Percentiles rank a stretch among this genome's conserved stretches.
Conservation (phyloP, 1,140 invertebrate species). For the Drosophila sp. region DNA sequence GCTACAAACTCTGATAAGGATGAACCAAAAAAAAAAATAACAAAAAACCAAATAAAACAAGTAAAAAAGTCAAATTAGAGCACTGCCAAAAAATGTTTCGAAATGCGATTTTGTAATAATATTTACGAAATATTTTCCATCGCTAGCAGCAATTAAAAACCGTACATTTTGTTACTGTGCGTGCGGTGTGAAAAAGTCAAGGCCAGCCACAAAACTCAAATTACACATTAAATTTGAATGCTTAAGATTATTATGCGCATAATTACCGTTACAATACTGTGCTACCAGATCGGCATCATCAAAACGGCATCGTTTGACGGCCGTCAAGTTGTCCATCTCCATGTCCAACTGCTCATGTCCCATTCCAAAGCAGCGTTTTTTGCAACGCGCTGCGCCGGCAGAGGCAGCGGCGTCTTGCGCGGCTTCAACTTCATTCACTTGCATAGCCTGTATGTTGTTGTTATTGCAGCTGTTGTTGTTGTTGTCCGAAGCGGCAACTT, state of each 20-base stretch:
- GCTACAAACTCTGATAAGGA: conserved; percentile 32
- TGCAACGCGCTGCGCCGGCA: conserved; percentile 58
- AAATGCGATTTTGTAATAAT: conserved; percentile 45
- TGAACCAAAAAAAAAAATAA: conserved; percentile 27
- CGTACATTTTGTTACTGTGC: conserved; percentile 43
- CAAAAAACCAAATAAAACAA: neutral
- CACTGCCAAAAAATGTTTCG: conserved; percentile 24
- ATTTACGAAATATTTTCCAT: conserved; percentile 38
- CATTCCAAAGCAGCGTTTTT: conserved; percentile 66
- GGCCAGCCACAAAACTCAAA: conserved; percentile 47
- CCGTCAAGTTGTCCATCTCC: conserved; percentile 57
- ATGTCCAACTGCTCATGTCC: conserved; percentile 36
- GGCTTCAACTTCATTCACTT: conserved; percentile 23
- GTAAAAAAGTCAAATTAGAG: neutral
- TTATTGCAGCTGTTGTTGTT: conserved; percentile 59
- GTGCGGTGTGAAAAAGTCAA: conserved; percentile 56
- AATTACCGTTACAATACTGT: conserved; percentile 81
- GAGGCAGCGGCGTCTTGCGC: conserved; percentile 21
- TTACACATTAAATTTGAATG: conserved; percentile 38
- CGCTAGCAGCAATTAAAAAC: conserved; percentile 23
- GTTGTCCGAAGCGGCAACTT: conserved; percentile 35
- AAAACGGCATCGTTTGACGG: conserved; percentile 76
- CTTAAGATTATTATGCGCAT: conserved; percentile 34
- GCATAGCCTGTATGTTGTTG: conserved; percentile 54
- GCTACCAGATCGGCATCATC: conserved; percentile 74